Evolutionary conservation across 2,888 invertebrate species (phyloP), one percentile per base, ranked within the genome.

Genomic region (Lysandra bellargus): DNA sequence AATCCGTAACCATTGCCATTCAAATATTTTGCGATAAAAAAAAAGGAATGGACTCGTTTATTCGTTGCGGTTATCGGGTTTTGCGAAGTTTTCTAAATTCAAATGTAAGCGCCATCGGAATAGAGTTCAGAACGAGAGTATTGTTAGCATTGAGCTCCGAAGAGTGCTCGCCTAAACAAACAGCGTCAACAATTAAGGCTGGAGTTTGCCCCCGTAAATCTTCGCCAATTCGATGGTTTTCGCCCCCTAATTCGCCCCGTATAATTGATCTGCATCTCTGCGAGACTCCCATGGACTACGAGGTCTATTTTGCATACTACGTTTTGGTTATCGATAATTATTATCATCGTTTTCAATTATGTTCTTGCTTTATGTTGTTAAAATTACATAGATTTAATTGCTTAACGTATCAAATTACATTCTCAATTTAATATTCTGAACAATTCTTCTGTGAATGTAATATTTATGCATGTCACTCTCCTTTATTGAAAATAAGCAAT

Each of bases 231-330:
- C 85, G 83, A 84, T 83, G 86, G 87, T 85, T 85, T 85, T 82
- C 80, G 81, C 81, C 79, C 80, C 83, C 85, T 87, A 88, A 89
- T 88, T 86, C 85, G 84, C 84, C 84, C 86, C 85, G 84, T 85
- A 84, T 88, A 88, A 89, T 89, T 89, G 89, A 89, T 86, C 85
- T 82, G 83, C 83, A 83, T 86, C 84, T 87, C 85, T 85, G 85
- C 85, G 84, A 87, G 87, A 87, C 87, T 85, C 83, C 87, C 85
- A 84, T 85, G 83, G 84, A 85, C 87, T 85, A 86, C 86, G 85
- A 33, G 87, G 82, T 83, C 82, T 82, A 82, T 83, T 83, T 88
- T 86, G 86, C 86, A 80, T 80, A 80, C 80, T 80, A 57, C 64
- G 73, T 78, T 80, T 78, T 80, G 78, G 80, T 79, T 69, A 60